Percentiles rank a stretch among this genome's conserved stretches.
Evolutionary conservation across 1,140 invertebrate species (phyloP).

Genomic region (Venturia canescens): DNA sequence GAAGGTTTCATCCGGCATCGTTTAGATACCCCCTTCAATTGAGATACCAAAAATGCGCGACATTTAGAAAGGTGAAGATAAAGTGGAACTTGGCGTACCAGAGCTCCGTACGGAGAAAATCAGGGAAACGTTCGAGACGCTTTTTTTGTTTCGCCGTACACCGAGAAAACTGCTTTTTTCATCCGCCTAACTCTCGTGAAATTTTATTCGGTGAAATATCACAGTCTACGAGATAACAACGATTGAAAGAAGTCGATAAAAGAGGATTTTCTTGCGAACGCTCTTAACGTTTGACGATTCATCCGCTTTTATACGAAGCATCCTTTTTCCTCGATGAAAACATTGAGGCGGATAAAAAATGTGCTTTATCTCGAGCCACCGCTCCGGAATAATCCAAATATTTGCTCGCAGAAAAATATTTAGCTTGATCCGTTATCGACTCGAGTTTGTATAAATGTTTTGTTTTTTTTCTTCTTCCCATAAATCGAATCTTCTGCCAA

Average conservation of each 20-base stretch:
- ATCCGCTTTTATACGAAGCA: neutral
- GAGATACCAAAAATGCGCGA: conserved; percentile 22
- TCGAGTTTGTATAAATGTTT: no score
- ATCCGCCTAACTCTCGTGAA: no score
- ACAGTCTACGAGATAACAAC: neutral
- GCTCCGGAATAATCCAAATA: conserved; percentile 22
- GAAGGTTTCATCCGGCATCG: conserved; percentile 6
- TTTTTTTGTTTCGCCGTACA: no score
- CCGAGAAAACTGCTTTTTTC: no score
- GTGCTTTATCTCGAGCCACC: neutral
- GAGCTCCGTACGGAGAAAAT: no score
- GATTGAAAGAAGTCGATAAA: conserved; percentile 7
- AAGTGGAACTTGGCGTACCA: neutral
- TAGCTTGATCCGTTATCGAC: neutral
- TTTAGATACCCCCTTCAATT: conserved; percentile 39
- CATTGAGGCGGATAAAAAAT: neutral
- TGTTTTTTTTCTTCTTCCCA: no score
- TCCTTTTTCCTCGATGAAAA: neutral
- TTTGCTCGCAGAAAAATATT: neutral
- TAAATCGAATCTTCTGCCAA: neutral
- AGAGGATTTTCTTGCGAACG: neutral
- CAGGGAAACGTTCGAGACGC: neutral
- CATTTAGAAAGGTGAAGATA: conserved; percentile 1
- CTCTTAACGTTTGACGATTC: neutral
- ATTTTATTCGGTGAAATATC: no score